Evolutionary conservation across 1,140 invertebrate species (phyloP).

Genomic region (Tetragnatha versicolor): DNA sequence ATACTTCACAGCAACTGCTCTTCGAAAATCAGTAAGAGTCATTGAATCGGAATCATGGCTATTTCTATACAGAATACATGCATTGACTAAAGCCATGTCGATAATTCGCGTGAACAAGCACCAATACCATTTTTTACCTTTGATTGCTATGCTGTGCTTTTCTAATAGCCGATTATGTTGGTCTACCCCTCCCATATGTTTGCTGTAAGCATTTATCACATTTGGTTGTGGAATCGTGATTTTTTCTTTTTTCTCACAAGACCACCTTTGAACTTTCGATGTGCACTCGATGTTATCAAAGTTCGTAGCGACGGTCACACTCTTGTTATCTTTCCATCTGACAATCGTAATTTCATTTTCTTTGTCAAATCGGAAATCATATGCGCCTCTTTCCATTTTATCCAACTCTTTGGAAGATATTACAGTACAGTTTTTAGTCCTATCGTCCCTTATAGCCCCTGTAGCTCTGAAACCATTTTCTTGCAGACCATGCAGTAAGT

Average conservation of each 20-base stretch:
- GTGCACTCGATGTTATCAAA: background rate
- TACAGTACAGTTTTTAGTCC: background rate
- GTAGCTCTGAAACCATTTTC: background rate
- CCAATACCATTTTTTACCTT: conserved; percentile 29
- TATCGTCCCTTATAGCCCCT: background rate
- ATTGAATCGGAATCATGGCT: too few species aligned
- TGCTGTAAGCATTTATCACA: background rate
- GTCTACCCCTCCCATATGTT: background rate
- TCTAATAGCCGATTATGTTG: conserved; percentile 7
- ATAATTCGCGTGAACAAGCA: conserved; percentile 1
- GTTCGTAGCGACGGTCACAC: background rate
- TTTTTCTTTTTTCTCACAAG: conserved; percentile 13
- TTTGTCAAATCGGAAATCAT: background rate
- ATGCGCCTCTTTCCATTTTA: background rate
- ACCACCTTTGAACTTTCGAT: background rate
- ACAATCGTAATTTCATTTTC: background rate
- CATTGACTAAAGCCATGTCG: too few species aligned
- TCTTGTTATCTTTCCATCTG: background rate
- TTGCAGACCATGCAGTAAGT: background rate
- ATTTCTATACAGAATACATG: too few species aligned
- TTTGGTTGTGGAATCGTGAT: too few species aligned
- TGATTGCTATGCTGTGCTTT: conserved; percentile 4
- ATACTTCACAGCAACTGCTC: too few species aligned
- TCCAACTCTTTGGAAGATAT: background rate
- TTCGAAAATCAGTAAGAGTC: too few species aligned